Percentiles rank a stretch among this genome's conserved stretches.
These are phyloP conservation scores for Patella pellucida DNA, from an alignment of 2,888 invertebrate species.

Conservation along the genomic window DNA sequence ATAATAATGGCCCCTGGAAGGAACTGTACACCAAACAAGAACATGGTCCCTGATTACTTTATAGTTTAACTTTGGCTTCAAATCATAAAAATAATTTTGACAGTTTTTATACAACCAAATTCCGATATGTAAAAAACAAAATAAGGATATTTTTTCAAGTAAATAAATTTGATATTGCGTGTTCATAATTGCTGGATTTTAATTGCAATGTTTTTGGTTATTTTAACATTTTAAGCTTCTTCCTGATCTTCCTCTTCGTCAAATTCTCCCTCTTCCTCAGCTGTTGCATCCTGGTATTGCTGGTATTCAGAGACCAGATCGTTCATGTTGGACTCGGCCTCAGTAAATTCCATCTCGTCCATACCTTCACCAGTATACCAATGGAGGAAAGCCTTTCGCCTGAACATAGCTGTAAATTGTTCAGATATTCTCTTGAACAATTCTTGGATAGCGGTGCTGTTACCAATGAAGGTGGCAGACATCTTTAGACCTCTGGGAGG, in stretches of 20 bases:
- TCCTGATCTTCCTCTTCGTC: background rate
- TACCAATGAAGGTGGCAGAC: slow-evolving; percentile 7
- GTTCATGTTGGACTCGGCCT: slow-evolving; percentile 4
- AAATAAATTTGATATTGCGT: too few relatives aligned
- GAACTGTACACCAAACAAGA: too few relatives aligned
- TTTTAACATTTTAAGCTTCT: background rate
- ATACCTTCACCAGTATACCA: slow-evolving; percentile 10
- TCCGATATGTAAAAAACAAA: too few relatives aligned
- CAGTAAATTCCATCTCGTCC: slow-evolving; percentile 9
- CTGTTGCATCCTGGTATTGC: slow-evolving; percentile 8
- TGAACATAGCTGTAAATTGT: slow-evolving; percentile 7
- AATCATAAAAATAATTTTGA: too few relatives aligned
- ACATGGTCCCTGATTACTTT: too few relatives aligned
- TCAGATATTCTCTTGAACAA: background rate
- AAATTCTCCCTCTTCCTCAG: slow-evolving; percentile 8
- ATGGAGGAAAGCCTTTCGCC: slow-evolving; percentile 9
- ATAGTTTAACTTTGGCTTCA: too few relatives aligned
- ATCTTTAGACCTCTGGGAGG: slow-evolving; percentile 1
- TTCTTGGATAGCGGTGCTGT: background rate
- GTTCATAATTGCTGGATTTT: background rate
- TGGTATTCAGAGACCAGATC: slow-evolving; percentile 3
- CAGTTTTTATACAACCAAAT: too few relatives aligned
- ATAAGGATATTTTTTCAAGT: too few relatives aligned
- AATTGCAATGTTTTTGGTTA: background rate
- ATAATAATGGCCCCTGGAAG: too few relatives aligned